Evolutionary conservation across 2,888 invertebrate genomes (phyloP).

Genomic region (Listrodromus nycthemerus): DNA sequence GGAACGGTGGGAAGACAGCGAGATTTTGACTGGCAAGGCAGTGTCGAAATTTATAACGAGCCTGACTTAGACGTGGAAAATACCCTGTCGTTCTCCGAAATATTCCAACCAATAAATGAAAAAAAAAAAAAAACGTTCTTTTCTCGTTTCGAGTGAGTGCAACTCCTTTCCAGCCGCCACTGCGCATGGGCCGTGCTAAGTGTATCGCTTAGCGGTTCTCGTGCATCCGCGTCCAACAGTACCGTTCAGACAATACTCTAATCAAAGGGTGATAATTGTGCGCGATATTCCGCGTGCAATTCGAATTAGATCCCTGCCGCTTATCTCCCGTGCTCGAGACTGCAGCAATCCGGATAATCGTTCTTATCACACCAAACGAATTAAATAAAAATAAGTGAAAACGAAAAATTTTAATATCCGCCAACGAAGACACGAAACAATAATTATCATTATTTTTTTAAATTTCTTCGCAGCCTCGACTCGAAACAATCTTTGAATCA

Average conservation of each 20-base stretch:
- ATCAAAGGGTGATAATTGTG: conserved; percentile 74
- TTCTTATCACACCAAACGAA: too few species aligned
- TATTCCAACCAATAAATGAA: too few species aligned
- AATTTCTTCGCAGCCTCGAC: too few species aligned
- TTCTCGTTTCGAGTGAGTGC: not conserved
- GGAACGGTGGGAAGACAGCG: not conserved
- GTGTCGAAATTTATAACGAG: too few species aligned
- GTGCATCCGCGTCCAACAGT: conserved; percentile 56
- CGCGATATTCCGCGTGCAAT: not conserved
- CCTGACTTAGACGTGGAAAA: too few species aligned
- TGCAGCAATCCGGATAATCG: not conserved
- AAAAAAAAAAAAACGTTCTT: not conserved
- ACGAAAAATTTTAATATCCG: too few species aligned
- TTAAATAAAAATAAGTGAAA: too few species aligned
- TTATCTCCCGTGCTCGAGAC: not conserved
- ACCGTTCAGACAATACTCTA: conserved; percentile 79
- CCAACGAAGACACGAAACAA: too few species aligned
- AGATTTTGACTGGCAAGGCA: too few species aligned
- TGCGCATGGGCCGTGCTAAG: not conserved
- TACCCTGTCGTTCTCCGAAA: too few species aligned
- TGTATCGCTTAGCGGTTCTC: conserved; percentile 39
- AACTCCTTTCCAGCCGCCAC: conserved; percentile 11
- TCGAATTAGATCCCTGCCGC: conserved; percentile 30
- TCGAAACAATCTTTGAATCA: too few species aligned
- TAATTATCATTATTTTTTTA: too few species aligned